Evolutionary conservation across 2,113 vertebrate species (phyloP).

Genomic region (Crocuta crocuta): DNA sequence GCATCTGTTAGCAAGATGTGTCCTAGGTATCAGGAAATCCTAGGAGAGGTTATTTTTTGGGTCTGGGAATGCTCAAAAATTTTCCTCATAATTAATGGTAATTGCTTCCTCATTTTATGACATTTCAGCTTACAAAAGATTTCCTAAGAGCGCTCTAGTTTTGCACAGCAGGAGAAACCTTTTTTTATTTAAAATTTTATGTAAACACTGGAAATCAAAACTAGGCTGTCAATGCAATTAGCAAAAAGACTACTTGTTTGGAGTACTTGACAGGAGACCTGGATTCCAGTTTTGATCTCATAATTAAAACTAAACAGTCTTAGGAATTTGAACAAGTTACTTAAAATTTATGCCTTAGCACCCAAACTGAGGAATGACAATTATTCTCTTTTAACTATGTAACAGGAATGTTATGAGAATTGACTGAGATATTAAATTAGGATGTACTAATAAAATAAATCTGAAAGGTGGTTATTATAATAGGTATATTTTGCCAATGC

Average conservation of each 20-base stretch:
- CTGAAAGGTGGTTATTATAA: slow-evolving; percentile 23
- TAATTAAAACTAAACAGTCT: neutral
- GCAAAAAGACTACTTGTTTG: slow-evolving; percentile 33
- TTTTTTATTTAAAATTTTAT: slow-evolving; percentile 14
- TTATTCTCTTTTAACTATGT: slow-evolving; percentile 39
- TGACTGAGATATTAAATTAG: slow-evolving; percentile 40
- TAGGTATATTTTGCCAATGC: neutral
- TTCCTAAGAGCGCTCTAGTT: neutral
- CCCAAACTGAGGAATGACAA: neutral
- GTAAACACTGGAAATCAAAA: slow-evolving; percentile 29
- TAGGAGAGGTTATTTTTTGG: neutral
- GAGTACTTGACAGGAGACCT: neutral
- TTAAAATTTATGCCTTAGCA: slow-evolving; percentile 42
- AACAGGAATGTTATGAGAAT: slow-evolving; percentile 14
- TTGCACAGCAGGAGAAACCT: neutral
- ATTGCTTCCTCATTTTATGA: neutral
- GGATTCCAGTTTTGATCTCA: slow-evolving; percentile 12
- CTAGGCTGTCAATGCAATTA: slow-evolving; percentile 23
- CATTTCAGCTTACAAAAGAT: neutral
- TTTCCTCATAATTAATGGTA: neutral
- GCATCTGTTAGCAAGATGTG: neutral
- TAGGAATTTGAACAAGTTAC: slow-evolving; percentile 34
- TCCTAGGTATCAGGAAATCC: neutral
- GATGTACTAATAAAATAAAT: neutral
- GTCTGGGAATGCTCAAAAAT: neutral